phyloP scores from a whole-genome alignment of 2,797 vertebrate species.

The Tauraco hartlaubi region DNA sequence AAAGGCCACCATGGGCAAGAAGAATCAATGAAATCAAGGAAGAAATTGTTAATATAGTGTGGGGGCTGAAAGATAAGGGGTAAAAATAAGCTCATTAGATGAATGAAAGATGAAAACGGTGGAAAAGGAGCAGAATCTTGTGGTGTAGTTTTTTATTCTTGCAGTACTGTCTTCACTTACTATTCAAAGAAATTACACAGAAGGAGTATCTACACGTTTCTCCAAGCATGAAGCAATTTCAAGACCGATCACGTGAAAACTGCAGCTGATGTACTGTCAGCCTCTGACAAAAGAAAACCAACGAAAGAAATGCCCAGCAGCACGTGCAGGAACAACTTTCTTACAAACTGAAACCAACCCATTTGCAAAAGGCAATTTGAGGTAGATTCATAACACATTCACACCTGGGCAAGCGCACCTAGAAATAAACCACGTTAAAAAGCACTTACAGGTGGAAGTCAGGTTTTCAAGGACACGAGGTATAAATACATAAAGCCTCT shows the following conservation, averaged over 20 bases:
- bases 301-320: not conserved
- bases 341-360: not conserved
- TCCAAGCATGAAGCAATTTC: constrained; percentile 39
- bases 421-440: not conserved
- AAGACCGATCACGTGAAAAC: constrained; percentile 40
- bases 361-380: not conserved
- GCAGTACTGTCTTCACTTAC: not conserved
- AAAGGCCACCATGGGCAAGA: constrained; percentile 26
- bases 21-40: constrained; percentile 58
- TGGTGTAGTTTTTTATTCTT: not conserved
- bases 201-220: constrained; percentile 37
- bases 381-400: not conserved
- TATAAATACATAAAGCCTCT: not conserved
- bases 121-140: not conserved
- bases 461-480: not conserved
- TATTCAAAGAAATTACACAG: constrained; percentile 20
- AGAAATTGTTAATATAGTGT: constrained; percentile 19
- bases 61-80: not conserved
- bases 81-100: constrained; percentile 32
- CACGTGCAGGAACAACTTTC: not conserved
- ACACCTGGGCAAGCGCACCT: not conserved
- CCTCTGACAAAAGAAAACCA: not conserved
- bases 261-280: not conserved
- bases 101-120: constrained; percentile 36
- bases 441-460: not conserved